These are phyloP conservation scores for Desmophyllum pertusum DNA, from an alignment of 92 coral and sea anemone genomes.

Conservation along the genomic window DNA sequence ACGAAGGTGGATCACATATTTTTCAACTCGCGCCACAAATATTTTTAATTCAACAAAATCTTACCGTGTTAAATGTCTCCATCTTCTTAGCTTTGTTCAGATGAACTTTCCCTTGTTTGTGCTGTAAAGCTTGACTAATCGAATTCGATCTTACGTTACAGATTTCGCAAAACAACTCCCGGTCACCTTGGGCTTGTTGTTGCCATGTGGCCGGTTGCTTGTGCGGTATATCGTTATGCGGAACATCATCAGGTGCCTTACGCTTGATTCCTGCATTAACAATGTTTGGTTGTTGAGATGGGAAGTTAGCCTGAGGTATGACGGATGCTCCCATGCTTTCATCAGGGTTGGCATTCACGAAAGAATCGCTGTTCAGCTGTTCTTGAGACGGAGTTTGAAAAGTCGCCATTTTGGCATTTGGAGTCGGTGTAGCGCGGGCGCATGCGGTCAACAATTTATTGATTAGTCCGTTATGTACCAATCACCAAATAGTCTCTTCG, in stretches of 20 bases:
- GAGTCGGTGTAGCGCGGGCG: conserved; percentile 4
- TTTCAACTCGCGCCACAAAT: neutral
- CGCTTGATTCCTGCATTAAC: conserved; percentile 51
- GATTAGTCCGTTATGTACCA: neutral
- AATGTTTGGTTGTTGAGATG: neutral
- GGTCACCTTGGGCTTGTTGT: neutral
- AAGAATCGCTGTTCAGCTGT: neutral
- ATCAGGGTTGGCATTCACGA: neutral
- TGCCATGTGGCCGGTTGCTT: conserved; percentile 2
- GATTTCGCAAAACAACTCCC: conserved; percentile 64
- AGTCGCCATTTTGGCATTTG: conserved; percentile 6
- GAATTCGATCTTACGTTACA: conserved; percentile 82
- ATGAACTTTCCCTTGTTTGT: conserved; percentile 84
- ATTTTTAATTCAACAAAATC: neutral
- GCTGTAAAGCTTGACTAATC: conserved; percentile 79
- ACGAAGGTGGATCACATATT: no score
- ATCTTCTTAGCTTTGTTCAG: conserved; percentile 42
- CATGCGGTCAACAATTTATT: neutral
- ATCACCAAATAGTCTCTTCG: neutral
- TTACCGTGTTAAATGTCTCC: neutral
- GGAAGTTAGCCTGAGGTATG: neutral
- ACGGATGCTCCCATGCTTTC: neutral
- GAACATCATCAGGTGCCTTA: conserved; percentile 27
- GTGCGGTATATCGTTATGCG: conserved; percentile 14
- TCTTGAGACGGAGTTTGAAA: neutral